Base-by-base conservation (phyloP, 2,797 vertebrate species). In the Aeoliscus strigatus region DNA sequence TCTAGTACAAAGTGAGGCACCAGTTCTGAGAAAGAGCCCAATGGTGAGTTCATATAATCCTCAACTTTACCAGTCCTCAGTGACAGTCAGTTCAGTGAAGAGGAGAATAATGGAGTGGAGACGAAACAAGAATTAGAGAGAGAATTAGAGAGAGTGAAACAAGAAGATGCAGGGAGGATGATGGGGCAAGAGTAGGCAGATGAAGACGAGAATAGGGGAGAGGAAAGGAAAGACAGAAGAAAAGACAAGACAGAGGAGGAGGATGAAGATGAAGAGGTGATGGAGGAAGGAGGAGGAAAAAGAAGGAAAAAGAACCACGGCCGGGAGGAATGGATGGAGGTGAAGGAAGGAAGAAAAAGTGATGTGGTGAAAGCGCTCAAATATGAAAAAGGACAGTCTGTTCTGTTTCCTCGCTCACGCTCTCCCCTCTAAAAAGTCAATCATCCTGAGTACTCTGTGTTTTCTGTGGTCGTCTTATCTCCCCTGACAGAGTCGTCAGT, bases 391-490 rank as follows among this genome's bases (percentile, higher is more conserved):
- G 21, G 17, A 30, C 14, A 33, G 32, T 41, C 34, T 27, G 25
- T 11, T 40, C 27, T 8, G 9, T 34, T 16, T 27, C 18, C 14
- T 21, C 34, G 9, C 33, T 23, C n/a, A 16, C 40, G 11, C 14
- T 4, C 15, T 23, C 16, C 8, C 14, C 13, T 9, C 21, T 11
- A 57, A 76, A 67, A 76, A 76, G 72, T 77, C 71, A 70, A 64
- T 70, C 80, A 73, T 6, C 2, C 4, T 16, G 41, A 56, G 64
- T 2, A 61, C 49, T 48, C 16, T 3, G 21, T 33, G 54, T 37
- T 65, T 56, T 72, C 50, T 48, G 60, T 53, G 71, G 39, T 76
- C 42, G 23, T 54, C 80, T 83, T 83, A 81, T 85, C 84, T 81
- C 62, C 36, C 47, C 72, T 57, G 72, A 72, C 82, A 85, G 78